Percentiles rank a stretch among this genome's conserved stretches.
These are phyloP conservation scores for Himantopus leucocephalus DNA, from an alignment of 2,113 vertebrate genomes.

Conservation along the genomic window DNA sequence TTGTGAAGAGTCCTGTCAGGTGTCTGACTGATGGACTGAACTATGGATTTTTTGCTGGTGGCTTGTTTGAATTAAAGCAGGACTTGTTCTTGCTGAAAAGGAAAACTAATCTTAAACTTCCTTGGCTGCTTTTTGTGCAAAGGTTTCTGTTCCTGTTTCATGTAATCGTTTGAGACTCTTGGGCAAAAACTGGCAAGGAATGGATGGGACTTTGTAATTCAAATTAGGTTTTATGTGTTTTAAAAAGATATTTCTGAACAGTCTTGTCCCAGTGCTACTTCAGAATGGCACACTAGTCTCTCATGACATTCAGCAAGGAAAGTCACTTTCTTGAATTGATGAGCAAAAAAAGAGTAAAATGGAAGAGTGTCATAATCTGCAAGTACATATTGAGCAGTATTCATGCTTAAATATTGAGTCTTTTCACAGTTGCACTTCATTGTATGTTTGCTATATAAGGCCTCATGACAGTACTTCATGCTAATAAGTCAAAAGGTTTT, in stretches of 20 bases:
- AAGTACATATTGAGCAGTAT: background rate
- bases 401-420: background rate
- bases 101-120: background rate
- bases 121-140: background rate
- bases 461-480: background rate
- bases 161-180: background rate
- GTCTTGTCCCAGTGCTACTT: background rate
- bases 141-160: background rate
- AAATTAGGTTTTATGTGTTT: background rate
- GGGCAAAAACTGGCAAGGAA: background rate
- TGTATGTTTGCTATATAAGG: background rate
- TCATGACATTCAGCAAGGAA: background rate
- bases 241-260: background rate
- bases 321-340: background rate
- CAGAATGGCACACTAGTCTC: background rate
- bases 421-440: background rate
- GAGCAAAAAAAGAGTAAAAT: background rate
- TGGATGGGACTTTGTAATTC: background rate
- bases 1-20: background rate
- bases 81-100: background rate
- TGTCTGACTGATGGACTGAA: background rate
- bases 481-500: background rate
- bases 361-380: background rate
- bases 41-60: background rate
- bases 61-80: background rate